Evolutionary conservation across 92 coral and sea anemone species (phyloP).

Genomic region (Siderastrea radians): DNA sequence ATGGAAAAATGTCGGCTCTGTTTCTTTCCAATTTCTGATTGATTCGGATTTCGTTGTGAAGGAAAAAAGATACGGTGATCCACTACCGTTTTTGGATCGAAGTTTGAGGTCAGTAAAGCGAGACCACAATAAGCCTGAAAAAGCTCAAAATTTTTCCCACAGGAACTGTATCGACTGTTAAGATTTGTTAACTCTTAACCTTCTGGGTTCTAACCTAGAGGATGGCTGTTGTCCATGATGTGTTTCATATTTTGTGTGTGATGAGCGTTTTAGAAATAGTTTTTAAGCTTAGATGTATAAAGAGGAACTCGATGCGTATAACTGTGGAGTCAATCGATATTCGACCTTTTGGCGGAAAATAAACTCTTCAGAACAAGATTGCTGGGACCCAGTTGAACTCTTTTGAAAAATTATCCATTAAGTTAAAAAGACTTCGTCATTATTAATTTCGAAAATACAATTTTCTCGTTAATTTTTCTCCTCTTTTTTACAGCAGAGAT

Average conservation of each 20-base stretch:
- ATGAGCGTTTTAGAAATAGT: background rate
- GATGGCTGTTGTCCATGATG: background rate
- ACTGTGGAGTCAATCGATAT: background rate
- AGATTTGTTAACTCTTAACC: conserved; percentile 18
- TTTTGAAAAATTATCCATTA: background rate
- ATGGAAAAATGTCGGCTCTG: conserved; percentile 12
- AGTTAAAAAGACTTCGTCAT: background rate
- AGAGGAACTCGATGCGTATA: background rate
- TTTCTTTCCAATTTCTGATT: conserved; percentile 6
- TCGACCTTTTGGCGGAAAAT: background rate
- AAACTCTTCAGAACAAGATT: background rate
- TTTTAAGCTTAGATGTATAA: background rate
- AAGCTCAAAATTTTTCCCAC: background rate
- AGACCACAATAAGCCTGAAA: background rate
- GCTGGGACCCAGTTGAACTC: background rate
- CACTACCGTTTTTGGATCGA: conserved; percentile 5
- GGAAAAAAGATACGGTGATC: background rate
- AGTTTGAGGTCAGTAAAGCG: conserved; percentile 52
- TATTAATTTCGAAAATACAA: no score
- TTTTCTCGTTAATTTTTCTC: no score
- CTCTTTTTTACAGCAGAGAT: no score
- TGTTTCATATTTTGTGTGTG: background rate
- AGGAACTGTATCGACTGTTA: no score
- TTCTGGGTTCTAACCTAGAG: background rate
- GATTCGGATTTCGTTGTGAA: background rate